Base-by-base conservation (phyloP, 2,113 vertebrate genomes). In the Tragelaphus imberbis region DNA sequence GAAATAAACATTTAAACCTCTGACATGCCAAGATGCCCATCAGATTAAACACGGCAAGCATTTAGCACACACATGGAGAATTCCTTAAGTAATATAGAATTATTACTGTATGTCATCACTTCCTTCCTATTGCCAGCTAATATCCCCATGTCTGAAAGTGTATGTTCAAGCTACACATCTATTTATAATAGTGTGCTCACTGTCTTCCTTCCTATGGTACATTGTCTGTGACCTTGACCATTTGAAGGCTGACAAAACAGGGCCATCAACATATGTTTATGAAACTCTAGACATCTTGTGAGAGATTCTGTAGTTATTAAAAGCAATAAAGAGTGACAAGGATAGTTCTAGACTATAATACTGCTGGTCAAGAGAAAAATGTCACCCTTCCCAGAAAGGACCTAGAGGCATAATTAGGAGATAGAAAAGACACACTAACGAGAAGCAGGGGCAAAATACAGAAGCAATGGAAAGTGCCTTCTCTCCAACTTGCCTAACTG, bases 91-190 rank as follows among this genome's bases (percentile, higher is more conserved):
- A 89, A 93, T 93, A 75, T 49, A 87, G 94, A 95, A 97, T 88
- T 58, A 44, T 92, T 82, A 71, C 58, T 84, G 33, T 13, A 40
- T 80, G 96, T 75, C 82, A 86, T 92, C 94, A 82, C 56, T 96
- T 97, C 97, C 97, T 97, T 95, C 88, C 88, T 49, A 87, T 27
- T 93, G 95, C 91, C 95, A 96, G 56, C 80, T 86, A 87, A 95
- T 10, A 4, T 84, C 25, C 36, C 86, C 51, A 28, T 10, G 13
- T 85, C 90, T 77, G 68, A 92, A 84, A 92, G 85, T 77, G 91
- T 89, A 33, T 93, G 89, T 88, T 95, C 87, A 88, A 97, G 55
- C 61, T 21, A 47, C 49, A 61, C 16, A 15, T 96, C 92, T 97
- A 96, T 98, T 97, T 89, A 96, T 91, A 97, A 94, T 49, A 84